Base-by-base conservation (phyloP, 1,140 invertebrate species). In the Odontomachus brunneus region DNA sequence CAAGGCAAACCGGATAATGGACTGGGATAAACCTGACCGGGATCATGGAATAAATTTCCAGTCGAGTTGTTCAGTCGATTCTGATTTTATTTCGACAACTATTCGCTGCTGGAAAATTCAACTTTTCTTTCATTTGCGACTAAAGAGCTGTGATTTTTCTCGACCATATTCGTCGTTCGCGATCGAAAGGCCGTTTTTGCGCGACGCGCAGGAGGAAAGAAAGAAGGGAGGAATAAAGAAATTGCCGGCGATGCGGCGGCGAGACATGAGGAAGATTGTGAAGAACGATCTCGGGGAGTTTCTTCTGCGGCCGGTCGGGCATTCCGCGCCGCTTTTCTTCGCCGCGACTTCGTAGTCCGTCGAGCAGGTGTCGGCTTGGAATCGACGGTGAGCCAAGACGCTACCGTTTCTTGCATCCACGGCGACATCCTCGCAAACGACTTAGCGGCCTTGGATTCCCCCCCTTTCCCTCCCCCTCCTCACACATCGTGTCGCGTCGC, bases 361-460 rank as follows among this genome's bases (percentile, higher is more conserved):
- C 49, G 51, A 53, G 53, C 71, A 73, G 53, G 71, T 73, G 48
- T 33, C 66, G 49, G 19, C 19, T 51, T 72, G 26, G 69, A 55
- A 38, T 57, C 53, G 67, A 19, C 24, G 5, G 44, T 49, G 9
- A 73, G 33, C 33, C 15, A 22, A 55, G 33, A 59, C 19, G 33
- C 72, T 75, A 62, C 14, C 53, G 53, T 73, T 73, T 73, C 57
- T 75, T 75, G 33, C 38, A 51, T 48, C 38, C 72, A 5, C 44
- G 14, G 24, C 22, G 38, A 75, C 59, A 62, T 75, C 57, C 17
- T 74, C 57, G 33, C 57, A 44, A 73, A 73, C 71, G 33, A 73
- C 55, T 59, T 73, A 73, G 59, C 29, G 29, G 69, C 29, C 51
- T 72, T 72, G 69, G 69, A 44, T 44, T 44, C 9, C 38, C 9